phyloP scores from a whole-genome alignment of 2,113 vertebrate species.

The Xiphias gladius region DNA sequence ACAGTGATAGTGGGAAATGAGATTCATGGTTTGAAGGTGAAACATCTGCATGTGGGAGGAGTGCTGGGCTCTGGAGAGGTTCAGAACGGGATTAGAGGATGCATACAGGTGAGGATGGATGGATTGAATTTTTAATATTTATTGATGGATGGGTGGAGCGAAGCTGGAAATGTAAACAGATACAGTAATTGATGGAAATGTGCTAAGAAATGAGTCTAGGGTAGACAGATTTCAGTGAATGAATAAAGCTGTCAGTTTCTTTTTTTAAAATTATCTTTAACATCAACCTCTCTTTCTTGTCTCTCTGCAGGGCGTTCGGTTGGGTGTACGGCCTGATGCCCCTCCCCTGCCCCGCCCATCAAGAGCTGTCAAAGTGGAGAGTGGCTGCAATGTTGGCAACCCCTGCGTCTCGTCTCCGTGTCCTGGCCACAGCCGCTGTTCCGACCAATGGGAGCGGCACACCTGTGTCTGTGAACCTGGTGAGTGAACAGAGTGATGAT shows the following conservation, averaged over 20 bases:
- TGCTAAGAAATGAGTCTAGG: background rate
- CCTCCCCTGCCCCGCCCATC: conserved; percentile 88
- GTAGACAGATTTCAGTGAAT: background rate
- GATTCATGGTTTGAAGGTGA: conserved; percentile 95
- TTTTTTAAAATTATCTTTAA: background rate
- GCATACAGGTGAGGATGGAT: conserved; percentile 91
- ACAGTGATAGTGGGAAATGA: conserved; percentile 94
- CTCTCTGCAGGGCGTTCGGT: conserved; percentile 89
- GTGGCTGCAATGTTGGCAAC: conserved; percentile 89
- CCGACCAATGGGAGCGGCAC: conserved; percentile 93
- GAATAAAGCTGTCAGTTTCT: conserved; percentile 8
- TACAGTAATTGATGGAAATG: conserved; percentile 15
- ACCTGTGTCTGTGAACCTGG: conserved; percentile 92
- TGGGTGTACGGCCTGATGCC: conserved; percentile 89
- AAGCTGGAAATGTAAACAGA: conserved; percentile 6
- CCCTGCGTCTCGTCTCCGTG: conserved; percentile 92
- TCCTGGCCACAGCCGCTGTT: conserved; percentile 89
- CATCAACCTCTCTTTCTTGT: background rate
- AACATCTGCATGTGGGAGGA: conserved; percentile 95
- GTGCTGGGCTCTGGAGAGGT: conserved; percentile 90
- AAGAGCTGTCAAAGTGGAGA: conserved; percentile 90
- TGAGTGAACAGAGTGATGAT: conserved; percentile 70
- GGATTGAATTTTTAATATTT: background rate
- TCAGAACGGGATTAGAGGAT: conserved; percentile 93
- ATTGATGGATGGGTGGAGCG: background rate